Evolutionary conservation across 2,113 vertebrate species (phyloP).

Genomic region (Ceratotherium simum): DNA sequence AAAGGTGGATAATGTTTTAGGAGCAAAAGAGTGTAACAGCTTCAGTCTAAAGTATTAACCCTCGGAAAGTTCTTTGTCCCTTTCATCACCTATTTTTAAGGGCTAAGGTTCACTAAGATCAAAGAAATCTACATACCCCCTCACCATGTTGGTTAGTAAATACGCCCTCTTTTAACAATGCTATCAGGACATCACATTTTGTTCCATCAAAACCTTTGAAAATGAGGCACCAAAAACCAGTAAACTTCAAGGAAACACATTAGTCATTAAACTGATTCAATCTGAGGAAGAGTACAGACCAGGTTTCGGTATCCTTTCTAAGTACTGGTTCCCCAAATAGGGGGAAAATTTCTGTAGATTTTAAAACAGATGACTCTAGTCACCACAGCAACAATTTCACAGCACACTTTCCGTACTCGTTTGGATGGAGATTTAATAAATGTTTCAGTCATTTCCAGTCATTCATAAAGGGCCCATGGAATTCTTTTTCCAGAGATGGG

Average conservation of each 20-base stretch:
- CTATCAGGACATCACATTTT: background rate
- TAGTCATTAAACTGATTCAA: background rate
- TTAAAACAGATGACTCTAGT: background rate
- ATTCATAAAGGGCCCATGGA: background rate
- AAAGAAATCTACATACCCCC: background rate
- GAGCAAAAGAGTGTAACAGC: background rate
- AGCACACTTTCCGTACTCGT: fast-evolving
- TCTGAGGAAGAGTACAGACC: background rate
- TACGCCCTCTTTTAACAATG: background rate
- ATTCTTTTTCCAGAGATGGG: background rate
- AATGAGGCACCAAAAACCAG: background rate
- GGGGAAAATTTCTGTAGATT: background rate
- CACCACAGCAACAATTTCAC: fast-evolving
- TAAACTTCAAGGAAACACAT: background rate
- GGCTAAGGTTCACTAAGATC: background rate
- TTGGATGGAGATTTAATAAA: background rate
- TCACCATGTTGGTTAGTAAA: background rate
- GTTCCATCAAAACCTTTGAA: background rate
- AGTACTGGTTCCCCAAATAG: background rate
- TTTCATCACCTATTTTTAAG: background rate
- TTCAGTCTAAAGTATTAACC: background rate
- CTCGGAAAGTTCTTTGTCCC: background rate
- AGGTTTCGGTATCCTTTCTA: background rate
- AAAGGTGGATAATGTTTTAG: background rate
- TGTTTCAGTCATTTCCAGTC: background rate